Conservation (phyloP, 1,140 invertebrate species). For the Drosophila repletoides region DNA sequence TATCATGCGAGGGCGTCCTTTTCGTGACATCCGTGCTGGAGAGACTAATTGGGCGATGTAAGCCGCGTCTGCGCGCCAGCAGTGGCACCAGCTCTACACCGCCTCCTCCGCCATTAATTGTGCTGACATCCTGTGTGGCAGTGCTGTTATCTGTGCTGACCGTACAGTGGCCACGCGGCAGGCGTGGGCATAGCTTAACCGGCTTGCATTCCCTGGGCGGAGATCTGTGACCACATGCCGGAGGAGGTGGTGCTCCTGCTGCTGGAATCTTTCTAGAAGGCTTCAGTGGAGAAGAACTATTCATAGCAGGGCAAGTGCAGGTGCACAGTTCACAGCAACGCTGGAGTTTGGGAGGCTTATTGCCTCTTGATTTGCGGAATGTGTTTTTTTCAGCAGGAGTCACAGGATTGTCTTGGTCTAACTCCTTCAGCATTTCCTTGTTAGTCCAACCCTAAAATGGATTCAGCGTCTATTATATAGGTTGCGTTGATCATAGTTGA, state of each 20-base stretch:
- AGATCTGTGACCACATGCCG: conserved; percentile 31
- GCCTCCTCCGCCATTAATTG: conserved; percentile 10
- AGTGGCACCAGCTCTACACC: conserved; percentile 86
- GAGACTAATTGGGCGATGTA: conserved; percentile 81
- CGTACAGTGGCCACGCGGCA: conserved; percentile 47
- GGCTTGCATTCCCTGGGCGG: conserved; percentile 61
- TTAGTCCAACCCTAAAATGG: conserved; percentile 73
- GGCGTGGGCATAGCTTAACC: conserved; percentile 51
- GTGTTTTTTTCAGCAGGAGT: conserved; percentile 75
- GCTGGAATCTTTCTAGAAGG: conserved; percentile 21
- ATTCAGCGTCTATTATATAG: not conserved
- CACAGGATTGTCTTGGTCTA: conserved; percentile 80
- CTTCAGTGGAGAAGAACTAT: conserved; percentile 34
- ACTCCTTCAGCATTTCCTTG: conserved; percentile 77
- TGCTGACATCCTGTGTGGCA: conserved; percentile 42
- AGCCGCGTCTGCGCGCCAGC: conserved; percentile 83
- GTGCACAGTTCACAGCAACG: conserved; percentile 74
- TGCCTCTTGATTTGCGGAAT: conserved; percentile 59
- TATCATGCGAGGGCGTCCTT: conserved; percentile 79
- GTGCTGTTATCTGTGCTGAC: conserved; percentile 48
- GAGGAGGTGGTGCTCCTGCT: conserved; percentile 21
- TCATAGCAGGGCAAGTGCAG: conserved; percentile 66
- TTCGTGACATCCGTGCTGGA: conserved; percentile 85
- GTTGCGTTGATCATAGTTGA: not conserved
- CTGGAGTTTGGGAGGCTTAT: conserved; percentile 49